These are phyloP conservation scores for Gracilinanus agilis DNA, from an alignment of 2,113 vertebrate genomes.

Conservation along the genomic window DNA sequence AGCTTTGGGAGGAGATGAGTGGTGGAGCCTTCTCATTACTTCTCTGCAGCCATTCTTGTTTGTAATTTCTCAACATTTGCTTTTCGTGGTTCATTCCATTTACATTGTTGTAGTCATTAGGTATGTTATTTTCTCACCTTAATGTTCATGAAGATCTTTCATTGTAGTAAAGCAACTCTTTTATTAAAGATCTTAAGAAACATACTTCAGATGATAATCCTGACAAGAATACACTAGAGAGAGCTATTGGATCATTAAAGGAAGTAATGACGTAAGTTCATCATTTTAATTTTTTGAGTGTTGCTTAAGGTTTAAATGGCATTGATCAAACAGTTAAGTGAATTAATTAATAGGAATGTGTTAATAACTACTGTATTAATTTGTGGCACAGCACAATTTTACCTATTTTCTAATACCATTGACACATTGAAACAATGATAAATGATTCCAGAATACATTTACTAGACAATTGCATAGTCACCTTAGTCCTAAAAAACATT, in stretches of 20 bases:
- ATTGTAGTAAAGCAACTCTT: slow-evolving; percentile 44
- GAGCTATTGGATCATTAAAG: slow-evolving; percentile 96
- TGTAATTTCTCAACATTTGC: neutral
- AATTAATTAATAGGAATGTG: slow-evolving; percentile 41
- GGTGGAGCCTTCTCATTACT: neutral
- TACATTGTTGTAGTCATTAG: neutral
- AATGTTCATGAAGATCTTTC: neutral
- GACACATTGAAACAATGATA: slow-evolving; percentile 29
- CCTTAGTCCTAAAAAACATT: slow-evolving; percentile 21
- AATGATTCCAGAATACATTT: slow-evolving; percentile 19
- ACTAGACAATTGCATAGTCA: slow-evolving; percentile 28
- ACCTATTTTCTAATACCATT: slow-evolving; percentile 45
- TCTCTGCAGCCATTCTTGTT: neutral
- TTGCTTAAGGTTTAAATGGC: slow-evolving; percentile 43
- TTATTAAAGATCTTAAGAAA: slow-evolving; percentile 94
- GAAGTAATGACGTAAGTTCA: slow-evolving; percentile 98
- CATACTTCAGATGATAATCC: slow-evolving; percentile 97
- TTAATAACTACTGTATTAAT: neutral
- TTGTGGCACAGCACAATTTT: slow-evolving; percentile 15
- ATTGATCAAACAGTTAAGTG: slow-evolving; percentile 30
- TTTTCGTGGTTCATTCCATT: neutral
- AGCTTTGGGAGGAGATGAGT: neutral
- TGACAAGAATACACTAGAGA: slow-evolving; percentile 95
- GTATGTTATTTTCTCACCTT: neutral
- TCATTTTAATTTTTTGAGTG: slow-evolving; percentile 26